These are phyloP conservation scores for Parapsyche elsis DNA, from an alignment of 1,140 invertebrate genomes.

Conservation along the genomic window DNA sequence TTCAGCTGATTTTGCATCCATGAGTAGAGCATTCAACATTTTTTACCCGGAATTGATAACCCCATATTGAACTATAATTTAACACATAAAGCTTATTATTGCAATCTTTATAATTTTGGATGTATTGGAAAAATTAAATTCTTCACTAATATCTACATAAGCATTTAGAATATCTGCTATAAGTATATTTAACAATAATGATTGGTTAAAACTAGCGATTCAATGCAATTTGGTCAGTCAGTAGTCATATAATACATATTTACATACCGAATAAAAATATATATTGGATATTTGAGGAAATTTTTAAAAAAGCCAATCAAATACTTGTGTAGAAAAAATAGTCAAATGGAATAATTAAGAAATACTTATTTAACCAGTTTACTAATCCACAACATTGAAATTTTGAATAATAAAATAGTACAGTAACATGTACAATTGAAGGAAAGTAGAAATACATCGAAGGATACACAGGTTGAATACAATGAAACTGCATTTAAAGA, in stretches of 20 bases:
- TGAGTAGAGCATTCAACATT: too few species aligned
- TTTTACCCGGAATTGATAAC: too few species aligned
- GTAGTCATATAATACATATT: conserved; percentile 12
- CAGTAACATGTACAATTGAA: neutral
- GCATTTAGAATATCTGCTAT: too few species aligned
- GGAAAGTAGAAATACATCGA: neutral
- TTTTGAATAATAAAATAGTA: neutral
- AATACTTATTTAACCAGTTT: neutral
- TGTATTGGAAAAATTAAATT: too few species aligned
- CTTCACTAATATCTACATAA: too few species aligned
- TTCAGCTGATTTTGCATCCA: too few species aligned
- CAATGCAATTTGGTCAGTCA: conserved; percentile 9
- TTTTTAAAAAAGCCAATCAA: conserved; percentile 3
- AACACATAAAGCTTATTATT: too few species aligned
- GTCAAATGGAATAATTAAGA: neutral
- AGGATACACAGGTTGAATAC: neutral
- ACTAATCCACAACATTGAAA: neutral
- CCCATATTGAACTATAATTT: too few species aligned
- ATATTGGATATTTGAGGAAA: neutral
- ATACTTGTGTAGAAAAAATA: neutral
- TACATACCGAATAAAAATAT: conserved; percentile 28
- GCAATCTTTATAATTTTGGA: too few species aligned
- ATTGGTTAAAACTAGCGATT: too few species aligned
- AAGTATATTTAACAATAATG: too few species aligned
- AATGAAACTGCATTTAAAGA: neutral